Base-by-base conservation (phyloP, 2,888 invertebrate species). In the Drosophila demipolita region DNA sequence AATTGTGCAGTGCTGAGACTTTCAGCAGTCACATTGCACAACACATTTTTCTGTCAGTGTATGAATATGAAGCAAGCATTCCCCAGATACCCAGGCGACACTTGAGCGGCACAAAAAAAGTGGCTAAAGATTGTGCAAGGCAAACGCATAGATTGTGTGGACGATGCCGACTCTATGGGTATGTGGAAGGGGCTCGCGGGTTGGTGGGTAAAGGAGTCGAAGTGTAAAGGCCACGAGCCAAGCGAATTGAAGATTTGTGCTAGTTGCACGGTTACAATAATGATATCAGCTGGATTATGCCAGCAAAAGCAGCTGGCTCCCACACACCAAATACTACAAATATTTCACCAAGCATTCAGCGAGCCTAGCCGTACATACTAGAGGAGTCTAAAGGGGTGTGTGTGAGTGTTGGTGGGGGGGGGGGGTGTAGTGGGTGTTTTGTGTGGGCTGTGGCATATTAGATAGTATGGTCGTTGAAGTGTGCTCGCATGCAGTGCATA, bases 401-500 rank as follows among this genome's bases (percentile, higher is more conserved):
- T n/a, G n/a, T n/a, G n/a, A n/a, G 15, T 36, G 36, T 36, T 6
- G 45, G 20, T 45, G 20, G 42, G 42, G 20, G 20, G 26, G 26
- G 29, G 15, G 36, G 45, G 20, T 15, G 20, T 20, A 4, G 20
- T 12, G 20, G 20, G 20, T 20, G 3, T 6, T 12, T 6, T 17
- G 20, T 12, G 52, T 12, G n/a, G 23, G 20, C 38, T 54, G 23
- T 23, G 35, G 3, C 53, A 17, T n/a, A 36, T 20, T 12, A 45
- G 45, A 12, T 17, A 11, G 36, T n/a, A 2, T 32, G 40, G 2
- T 66, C 53, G 68, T 64, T 54, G 53, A 64, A 80, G 67, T 83
- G 54, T 53, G 42, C 54, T 74, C 73, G 62, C 78, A 74, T 83
- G 84, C 82, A 79, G 67, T 79, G 75, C 67, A 83, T 86, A 86